These are phyloP conservation scores for Leucophora obtusa DNA, from an alignment of 2,888 invertebrate genomes.

Conservation along the genomic window DNA sequence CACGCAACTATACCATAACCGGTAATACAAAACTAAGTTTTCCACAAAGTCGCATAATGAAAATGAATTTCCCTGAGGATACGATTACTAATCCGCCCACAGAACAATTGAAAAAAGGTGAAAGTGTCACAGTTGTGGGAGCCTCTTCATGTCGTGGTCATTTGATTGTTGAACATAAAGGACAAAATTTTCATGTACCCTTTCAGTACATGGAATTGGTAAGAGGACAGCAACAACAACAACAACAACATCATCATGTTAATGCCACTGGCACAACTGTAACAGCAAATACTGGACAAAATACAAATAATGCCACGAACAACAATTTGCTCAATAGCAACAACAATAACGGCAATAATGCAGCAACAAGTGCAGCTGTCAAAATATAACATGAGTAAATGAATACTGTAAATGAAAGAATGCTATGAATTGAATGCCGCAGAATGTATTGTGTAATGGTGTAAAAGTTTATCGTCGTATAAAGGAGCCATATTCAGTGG, in stretches of 20 bases:
- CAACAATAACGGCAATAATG: slow-evolving; percentile 48
- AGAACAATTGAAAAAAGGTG: slow-evolving; percentile 86
- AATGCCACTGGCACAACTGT: slow-evolving; percentile 43
- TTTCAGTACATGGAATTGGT: slow-evolving; percentile 89
- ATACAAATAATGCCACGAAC: slow-evolving; percentile 35
- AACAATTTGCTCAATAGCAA: slow-evolving; percentile 27
- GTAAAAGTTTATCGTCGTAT: not conserved
- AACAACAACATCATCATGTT: slow-evolving; percentile 32
- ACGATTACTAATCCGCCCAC: slow-evolving; percentile 73
- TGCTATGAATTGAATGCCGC: not conserved
- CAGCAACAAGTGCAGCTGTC: slow-evolving; percentile 67
- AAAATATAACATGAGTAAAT: slow-evolving; percentile 65
- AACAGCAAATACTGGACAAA: slow-evolving; percentile 52
- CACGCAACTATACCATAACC: slow-evolving; percentile 92
- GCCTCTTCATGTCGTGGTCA: slow-evolving; percentile 92
- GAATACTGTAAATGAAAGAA: slow-evolving; percentile 15
- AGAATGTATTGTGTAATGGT: not conserved
- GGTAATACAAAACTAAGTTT: slow-evolving; percentile 94
- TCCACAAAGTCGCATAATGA: slow-evolving; percentile 94
- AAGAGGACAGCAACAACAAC: slow-evolving; percentile 65
- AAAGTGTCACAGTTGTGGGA: slow-evolving; percentile 91
- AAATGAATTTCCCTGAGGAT: slow-evolving; percentile 89
- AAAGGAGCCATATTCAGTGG: not conserved
- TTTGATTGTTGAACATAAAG: slow-evolving; percentile 90
- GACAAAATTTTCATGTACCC: slow-evolving; percentile 86